Conservation (phyloP, 2,113 vertebrate genomes). For the Psilopsiagon aymara region DNA sequence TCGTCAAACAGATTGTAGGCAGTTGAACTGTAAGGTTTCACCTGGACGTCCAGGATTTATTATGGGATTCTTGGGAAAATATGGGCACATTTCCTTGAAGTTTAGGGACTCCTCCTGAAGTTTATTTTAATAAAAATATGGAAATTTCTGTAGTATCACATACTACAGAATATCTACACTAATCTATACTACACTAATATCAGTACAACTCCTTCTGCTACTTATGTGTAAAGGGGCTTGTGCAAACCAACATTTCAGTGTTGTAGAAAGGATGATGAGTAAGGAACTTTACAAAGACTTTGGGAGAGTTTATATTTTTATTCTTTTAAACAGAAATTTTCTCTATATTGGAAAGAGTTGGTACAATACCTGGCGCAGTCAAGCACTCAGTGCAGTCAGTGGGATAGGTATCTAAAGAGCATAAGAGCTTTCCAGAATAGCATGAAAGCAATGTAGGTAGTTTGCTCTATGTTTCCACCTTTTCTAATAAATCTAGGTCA, state of each 20-base stretch:
- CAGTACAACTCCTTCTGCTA: not conserved
- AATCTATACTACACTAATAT: not conserved
- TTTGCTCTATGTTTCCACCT: constrained; percentile 2
- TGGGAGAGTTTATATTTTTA: not conserved
- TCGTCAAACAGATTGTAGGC: not conserved
- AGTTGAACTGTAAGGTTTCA: not conserved
- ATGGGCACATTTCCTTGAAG: not conserved
- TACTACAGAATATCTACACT: not conserved
- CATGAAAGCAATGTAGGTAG: not conserved
- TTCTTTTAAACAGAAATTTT: not conserved
- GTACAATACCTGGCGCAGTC: not conserved
- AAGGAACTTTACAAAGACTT: not conserved
- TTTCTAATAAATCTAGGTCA: constrained; percentile 31
- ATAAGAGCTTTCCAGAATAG: not conserved
- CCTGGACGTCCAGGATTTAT: not conserved
- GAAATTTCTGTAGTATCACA: not conserved
- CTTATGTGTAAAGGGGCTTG: not conserved
- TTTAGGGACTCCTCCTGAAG: not conserved
- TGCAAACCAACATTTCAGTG: not conserved
- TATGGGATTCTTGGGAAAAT: not conserved
- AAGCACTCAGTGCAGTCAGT: not conserved
- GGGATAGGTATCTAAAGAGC: not conserved
- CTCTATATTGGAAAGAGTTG: not conserved
- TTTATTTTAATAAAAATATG: not conserved
- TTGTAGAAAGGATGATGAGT: not conserved